These are phyloP conservation scores for Poeciliopsis occidentalis DNA, from an alignment of 2,113 vertebrate genomes.

Conservation along the genomic window DNA sequence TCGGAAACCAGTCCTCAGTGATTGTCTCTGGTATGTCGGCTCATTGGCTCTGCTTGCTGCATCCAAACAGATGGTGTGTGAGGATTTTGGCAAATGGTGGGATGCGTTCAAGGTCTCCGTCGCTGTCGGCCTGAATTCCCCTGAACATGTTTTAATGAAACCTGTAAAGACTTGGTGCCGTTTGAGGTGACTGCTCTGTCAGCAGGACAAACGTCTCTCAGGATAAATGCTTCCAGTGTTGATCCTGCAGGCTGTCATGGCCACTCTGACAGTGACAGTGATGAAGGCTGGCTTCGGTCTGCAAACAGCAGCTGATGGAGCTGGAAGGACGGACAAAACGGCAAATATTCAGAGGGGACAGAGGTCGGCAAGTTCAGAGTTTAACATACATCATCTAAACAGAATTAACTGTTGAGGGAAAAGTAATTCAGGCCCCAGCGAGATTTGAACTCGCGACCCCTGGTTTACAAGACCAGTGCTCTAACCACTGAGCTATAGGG, in stretches of 20 bases:
- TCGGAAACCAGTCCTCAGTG: too few species aligned
- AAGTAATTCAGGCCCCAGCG: slow-evolving; percentile 55
- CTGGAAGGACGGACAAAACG: not conserved
- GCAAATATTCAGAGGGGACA: not conserved
- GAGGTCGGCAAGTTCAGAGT: not conserved
- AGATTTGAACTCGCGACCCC: slow-evolving; percentile 76
- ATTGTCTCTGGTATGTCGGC: not conserved
- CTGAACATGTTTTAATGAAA: not conserved
- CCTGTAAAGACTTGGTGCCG: not conserved
- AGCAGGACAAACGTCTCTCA: slow-evolving; percentile 1
- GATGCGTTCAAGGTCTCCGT: not conserved
- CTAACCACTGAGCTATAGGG: slow-evolving; percentile 74
- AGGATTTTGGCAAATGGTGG: not conserved
- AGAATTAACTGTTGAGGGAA: not conserved
- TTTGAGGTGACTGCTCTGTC: not conserved
- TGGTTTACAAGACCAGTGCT: slow-evolving; percentile 78
- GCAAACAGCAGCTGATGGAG: slow-evolving; percentile 7
- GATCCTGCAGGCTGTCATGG: not conserved
- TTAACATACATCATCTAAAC: not conserved
- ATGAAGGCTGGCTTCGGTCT: slow-evolving; percentile 27
- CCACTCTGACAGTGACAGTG: slow-evolving; percentile 33
- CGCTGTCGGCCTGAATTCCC: not conserved
- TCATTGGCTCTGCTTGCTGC: not conserved
- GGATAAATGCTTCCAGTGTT: slow-evolving; percentile 20
- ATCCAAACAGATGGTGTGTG: not conserved